phyloP scores from a whole-genome alignment of 2,888 invertebrate genomes.

The Panopea generosa region DNA sequence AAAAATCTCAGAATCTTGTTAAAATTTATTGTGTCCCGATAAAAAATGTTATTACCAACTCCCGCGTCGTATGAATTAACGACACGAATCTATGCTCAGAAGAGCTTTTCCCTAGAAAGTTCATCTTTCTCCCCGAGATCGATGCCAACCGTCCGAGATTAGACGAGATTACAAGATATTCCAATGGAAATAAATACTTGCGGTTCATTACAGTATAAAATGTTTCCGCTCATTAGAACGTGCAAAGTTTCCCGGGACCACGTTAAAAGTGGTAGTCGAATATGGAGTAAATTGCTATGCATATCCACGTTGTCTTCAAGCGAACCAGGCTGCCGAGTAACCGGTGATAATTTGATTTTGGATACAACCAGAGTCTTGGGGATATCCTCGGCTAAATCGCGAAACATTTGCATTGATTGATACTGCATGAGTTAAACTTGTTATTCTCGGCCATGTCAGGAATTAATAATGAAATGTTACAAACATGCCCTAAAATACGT shows the following conservation, averaged over 20 bases:
- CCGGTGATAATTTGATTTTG: constrained; percentile 58
- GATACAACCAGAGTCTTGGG: constrained; percentile 47
- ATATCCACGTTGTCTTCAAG: constrained; percentile 17
- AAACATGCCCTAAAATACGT: no score
- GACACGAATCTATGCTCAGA: no score
- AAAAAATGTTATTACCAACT: not conserved
- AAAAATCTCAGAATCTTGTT: not conserved
- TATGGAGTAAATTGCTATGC: constrained; percentile 35
- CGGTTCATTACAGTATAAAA: constrained; percentile 48
- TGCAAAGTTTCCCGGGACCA: constrained; percentile 22
- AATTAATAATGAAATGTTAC: constrained; percentile 29
- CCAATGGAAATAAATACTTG: constrained; percentile 44
- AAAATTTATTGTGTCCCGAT: not conserved
- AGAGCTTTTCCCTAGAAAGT: no score
- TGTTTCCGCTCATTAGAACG: constrained; percentile 53
- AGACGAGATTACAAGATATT: constrained; percentile 35
- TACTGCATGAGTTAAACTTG: constrained; percentile 50
- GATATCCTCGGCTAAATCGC: constrained; percentile 43
- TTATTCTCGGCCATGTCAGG: constrained; percentile 42
- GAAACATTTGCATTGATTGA: constrained; percentile 55
- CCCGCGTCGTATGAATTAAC: no score
- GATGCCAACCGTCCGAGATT: constrained; percentile 24
- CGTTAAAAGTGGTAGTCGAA: constrained; percentile 16
- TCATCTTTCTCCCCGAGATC: constrained; percentile 4
- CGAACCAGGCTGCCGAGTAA: constrained; percentile 21